Evolutionary conservation across 2,113 vertebrate species (phyloP).

Genomic region (Sus scrofa): T2T-Sscrofa CM000824.6:97791001-97791500

Average conservation of each 20-base stretch:
- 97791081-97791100: neutral
- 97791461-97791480: neutral
- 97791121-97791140: neutral
- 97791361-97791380: neutral
- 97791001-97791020: no score
- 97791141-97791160: neutral
- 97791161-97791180: neutral
- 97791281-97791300: neutral
- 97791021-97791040: no score
- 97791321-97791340: neutral
- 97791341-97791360: neutral
- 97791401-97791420: neutral
- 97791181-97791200: neutral
- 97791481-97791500: neutral
- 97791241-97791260: no score
- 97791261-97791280: neutral
- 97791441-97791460: neutral
- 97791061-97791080: no score
- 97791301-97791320: neutral
- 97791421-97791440: neutral
- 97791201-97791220: neutral
- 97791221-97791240: neutral
- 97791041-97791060: no score
- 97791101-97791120: neutral
- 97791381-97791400: neutral